Base-by-base conservation (phyloP, 2,888 invertebrate species). In the Morpho deidamia region DNA sequence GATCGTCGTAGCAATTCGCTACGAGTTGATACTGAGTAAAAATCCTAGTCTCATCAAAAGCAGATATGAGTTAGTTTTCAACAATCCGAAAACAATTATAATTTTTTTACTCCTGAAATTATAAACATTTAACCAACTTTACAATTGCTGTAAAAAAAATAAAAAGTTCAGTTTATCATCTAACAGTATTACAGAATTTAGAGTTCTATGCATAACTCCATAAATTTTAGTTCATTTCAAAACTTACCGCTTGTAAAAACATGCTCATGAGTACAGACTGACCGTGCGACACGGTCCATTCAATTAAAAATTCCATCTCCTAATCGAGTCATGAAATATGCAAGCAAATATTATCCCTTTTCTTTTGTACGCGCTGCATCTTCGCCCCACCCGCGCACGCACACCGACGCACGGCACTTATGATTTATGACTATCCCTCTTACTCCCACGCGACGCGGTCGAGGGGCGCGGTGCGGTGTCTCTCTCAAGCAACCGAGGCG, bases 321-420 rank as follows among this genome's bases (percentile, higher is more conserved):
- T 88, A 88, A 89, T 88, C 88, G 88, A 89, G 89, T 87, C 86
- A 87, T 89, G 82, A 89, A 89, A 88, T 88, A 89, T 88, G 88
- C 88, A 89, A 79, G 89, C 87, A 89, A 89, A 88, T 89, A 88
- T 86, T 89, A 88, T 88, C 88, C 88, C 85, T 88, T 88, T 88
- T 86, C 86, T 87, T 87, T 88, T 87, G 86, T 83, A 83, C 83
- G 82, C 83, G 84, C 71, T 88, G 88, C 87, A 88, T 87, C 84
- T 85, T 86, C 81, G 88, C 88, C 88, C 89, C 89, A 87, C 89
- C 88, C 88, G 88, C 87, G 81, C 87, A 87, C 89, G 86, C 89
- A 88, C 89, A 86, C 88, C 78, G 72, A 84, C 87, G 84, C 85
- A 82, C 82, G 83, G 78, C 78, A 77, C 84, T 84, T 76, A 71